Conservation (phyloP, 2,113 vertebrate species). For the Eulacestoma nigropectus region DNA sequence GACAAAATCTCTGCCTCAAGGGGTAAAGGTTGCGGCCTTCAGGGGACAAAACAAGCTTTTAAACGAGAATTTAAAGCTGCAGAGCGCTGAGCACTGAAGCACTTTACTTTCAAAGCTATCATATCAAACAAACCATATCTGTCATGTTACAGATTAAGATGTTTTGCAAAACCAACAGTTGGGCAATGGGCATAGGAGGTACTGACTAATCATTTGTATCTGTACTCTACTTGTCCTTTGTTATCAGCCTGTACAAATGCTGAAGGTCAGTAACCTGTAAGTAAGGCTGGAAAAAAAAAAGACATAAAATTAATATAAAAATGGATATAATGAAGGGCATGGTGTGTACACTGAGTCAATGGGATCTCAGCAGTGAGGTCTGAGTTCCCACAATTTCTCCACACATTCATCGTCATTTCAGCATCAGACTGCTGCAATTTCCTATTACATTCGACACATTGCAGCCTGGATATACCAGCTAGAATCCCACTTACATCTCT, state of each 20-base stretch:
- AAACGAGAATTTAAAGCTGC: not conserved
- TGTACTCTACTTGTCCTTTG: not conserved
- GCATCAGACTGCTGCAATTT: not conserved
- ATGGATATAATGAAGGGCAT: not conserved
- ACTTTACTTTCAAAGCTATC: not conserved
- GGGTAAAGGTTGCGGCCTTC: not conserved
- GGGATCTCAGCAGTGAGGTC: not conserved
- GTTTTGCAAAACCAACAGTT: not conserved
- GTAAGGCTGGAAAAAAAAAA: not conserved
- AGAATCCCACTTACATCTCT: not conserved
- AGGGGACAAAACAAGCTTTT: not conserved
- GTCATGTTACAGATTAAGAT: not conserved
- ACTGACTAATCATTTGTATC: not conserved
- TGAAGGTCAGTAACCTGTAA: not conserved
- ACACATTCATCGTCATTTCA: not conserved
- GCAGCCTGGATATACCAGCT: not conserved
- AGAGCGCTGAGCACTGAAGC: not conserved
- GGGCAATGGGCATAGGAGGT: not conserved
- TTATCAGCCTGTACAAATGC: not conserved
- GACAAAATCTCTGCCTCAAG: not conserved
- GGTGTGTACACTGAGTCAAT: not conserved
- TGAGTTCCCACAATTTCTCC: not conserved
- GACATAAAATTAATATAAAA: not conserved
- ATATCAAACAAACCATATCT: not conserved
- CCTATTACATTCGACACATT: not conserved